A percentile compares a stretch with the other conserved stretches of the same genome.
Evolutionary conservation across 2,888 invertebrate genomes (phyloP).

Genomic region (Lasiommata megera): DNA sequence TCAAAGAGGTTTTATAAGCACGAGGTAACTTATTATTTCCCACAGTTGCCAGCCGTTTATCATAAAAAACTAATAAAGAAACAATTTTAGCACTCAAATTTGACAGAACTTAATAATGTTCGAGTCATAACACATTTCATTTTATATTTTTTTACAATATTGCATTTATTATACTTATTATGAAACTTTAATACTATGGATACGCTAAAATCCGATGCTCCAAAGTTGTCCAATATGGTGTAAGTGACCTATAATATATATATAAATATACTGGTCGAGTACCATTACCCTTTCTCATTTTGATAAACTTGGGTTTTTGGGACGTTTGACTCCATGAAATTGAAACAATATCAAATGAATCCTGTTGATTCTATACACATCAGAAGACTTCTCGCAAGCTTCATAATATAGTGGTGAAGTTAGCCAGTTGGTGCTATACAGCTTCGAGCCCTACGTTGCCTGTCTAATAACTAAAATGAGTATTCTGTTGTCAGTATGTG

Average conservation of each 20-base stretch:
- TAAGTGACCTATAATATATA: constrained; percentile 44
- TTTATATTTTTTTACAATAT: constrained; percentile 18
- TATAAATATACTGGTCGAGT: background rate
- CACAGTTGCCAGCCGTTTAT: background rate
- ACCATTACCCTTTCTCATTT: too few species aligned
- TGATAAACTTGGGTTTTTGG: too few species aligned
- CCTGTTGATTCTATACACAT: too few species aligned
- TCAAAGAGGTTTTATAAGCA: background rate
- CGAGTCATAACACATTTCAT: constrained; percentile 18
- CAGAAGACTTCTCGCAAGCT: too few species aligned
- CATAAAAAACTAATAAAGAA: constrained; percentile 23
- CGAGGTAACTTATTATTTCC: too few species aligned
- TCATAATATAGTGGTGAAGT: too few species aligned
- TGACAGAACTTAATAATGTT: constrained; percentile 19
- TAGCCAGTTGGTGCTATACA: too few species aligned
- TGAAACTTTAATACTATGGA: constrained; percentile 50
- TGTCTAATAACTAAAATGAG: too few species aligned
- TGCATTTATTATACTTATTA: constrained; percentile 29
- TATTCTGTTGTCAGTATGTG: constrained; percentile 63
- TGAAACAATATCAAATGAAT: too few species aligned
- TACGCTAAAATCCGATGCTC: constrained; percentile 46
- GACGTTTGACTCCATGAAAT: too few species aligned
- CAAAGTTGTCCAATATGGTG: constrained; percentile 65
- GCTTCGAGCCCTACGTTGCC: too few species aligned
- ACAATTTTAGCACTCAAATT: constrained; percentile 14